phyloP scores from a whole-genome alignment of 2,113 vertebrate species.

The Nymphicus hollandicus region DNA sequence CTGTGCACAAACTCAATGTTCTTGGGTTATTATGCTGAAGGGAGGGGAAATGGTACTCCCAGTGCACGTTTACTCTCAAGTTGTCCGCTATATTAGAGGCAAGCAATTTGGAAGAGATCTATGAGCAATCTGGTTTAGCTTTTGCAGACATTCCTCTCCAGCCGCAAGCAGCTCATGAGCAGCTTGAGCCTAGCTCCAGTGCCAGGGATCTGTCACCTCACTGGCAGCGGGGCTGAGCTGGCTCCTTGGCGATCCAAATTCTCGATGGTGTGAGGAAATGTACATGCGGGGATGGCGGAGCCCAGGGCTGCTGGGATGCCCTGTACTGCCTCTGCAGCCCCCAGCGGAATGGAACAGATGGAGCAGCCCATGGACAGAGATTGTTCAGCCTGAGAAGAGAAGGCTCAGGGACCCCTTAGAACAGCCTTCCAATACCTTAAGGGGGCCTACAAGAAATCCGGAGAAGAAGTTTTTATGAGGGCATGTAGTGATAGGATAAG shows the following conservation, averaged over 20 bases:
- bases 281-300: not conserved
- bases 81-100: not conserved
- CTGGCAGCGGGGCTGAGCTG: not conserved
- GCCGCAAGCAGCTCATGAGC: conserved; percentile 35
- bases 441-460: not conserved
- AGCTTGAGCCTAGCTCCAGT: not conserved
- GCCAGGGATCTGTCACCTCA: conserved; percentile 61
- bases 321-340: not conserved
- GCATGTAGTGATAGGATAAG: not conserved
- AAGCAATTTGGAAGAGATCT: conserved; percentile 24
- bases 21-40: not conserved
- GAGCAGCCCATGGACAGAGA: not conserved
- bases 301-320: not conserved
- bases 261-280: not conserved
- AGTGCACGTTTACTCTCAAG: not conserved
- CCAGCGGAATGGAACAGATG: not conserved
- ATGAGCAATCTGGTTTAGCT: conserved; percentile 32
- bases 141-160: conserved; percentile 39
- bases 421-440: not conserved
- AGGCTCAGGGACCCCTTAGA: not conserved
- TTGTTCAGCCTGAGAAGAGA: not conserved
- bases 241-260: not conserved
- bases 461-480: not conserved
- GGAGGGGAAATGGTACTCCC: not conserved
- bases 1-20: not conserved